Percentiles rank a stretch among this genome's conserved stretches.
Conservation (phyloP, 2,113 vertebrate species). For the Sturnus vulgaris region DNA sequence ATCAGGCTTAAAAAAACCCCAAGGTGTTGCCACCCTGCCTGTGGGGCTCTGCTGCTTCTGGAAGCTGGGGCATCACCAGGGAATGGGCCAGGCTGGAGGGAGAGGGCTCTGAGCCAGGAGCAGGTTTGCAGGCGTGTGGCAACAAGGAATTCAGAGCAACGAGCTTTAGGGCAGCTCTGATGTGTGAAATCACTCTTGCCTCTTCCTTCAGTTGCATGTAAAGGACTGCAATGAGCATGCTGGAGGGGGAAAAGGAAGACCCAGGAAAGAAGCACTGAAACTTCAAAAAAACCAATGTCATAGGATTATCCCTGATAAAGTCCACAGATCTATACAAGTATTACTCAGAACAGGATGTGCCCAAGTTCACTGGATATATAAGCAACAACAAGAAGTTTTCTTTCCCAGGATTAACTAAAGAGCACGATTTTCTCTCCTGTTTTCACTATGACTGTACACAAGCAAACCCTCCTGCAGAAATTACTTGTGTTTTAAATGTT, state of each 20-base stretch:
- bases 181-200: neutral
- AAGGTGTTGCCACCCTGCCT: neutral
- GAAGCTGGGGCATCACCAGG: neutral
- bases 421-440: neutral
- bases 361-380: neutral
- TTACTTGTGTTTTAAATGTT: slow-evolving; percentile 28
- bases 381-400: neutral
- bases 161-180: neutral
- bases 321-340: neutral
- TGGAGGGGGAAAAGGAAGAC: neutral
- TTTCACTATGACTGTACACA: slow-evolving; percentile 41
- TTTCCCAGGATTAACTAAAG: slow-evolving; percentile 37
- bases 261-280: neutral
- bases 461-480: slow-evolving; percentile 30
- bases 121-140: neutral
- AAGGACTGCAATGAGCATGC: neutral
- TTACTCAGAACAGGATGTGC: neutral
- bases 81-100: neutral
- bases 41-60: neutral
- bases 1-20: neutral
- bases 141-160: neutral
- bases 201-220: neutral
- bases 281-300: neutral
- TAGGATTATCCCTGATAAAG: neutral
- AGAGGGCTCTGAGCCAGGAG: neutral